Percentiles rank a stretch among this genome's conserved stretches.
phyloP scores from a whole-genome alignment of 2,113 vertebrate species.

The Xenotilapia flavipinnis region DNA sequence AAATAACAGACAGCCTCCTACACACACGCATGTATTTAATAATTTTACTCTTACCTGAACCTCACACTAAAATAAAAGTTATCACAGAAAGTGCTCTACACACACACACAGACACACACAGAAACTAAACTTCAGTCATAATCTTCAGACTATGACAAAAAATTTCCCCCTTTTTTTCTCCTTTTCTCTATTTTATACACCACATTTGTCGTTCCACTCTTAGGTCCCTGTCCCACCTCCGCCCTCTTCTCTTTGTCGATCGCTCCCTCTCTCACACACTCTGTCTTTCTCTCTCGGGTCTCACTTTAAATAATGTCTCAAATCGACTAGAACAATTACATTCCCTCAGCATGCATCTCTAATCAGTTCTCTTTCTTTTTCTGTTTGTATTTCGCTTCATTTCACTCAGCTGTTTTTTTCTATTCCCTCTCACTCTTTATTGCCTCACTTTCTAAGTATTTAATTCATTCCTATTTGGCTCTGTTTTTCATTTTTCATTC shows the following conservation, averaged over 20 bases:
- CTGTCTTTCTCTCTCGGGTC: conserved; percentile 48
- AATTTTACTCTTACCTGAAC: background rate
- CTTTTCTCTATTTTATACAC: background rate
- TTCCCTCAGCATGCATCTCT: conserved; percentile 66
- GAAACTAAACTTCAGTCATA: background rate
- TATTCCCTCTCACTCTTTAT: conserved; percentile 15
- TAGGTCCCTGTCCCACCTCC: background rate
- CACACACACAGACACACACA: background rate
- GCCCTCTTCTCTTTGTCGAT: conserved; percentile 26
- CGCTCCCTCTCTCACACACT: background rate
- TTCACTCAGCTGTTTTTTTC: conserved; percentile 24
- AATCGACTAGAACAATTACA: conserved; percentile 71
- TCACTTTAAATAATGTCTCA: conserved; percentile 66
- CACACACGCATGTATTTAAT: background rate
- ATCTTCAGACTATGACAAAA: background rate
- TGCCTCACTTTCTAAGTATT: conserved; percentile 32
- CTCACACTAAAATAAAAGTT: conserved; percentile 1
- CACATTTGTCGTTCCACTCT: background rate
- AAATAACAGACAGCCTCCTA: background rate
- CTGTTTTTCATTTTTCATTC: conserved; percentile 5
- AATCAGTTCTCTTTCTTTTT: conserved; percentile 57
- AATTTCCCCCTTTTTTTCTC: background rate
- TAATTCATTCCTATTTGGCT: conserved; percentile 33
- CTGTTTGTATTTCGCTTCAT: conserved; percentile 57
- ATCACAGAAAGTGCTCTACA: background rate